Conservation (phyloP, 2,113 vertebrate genomes). For the Rhea pennata region DNA sequence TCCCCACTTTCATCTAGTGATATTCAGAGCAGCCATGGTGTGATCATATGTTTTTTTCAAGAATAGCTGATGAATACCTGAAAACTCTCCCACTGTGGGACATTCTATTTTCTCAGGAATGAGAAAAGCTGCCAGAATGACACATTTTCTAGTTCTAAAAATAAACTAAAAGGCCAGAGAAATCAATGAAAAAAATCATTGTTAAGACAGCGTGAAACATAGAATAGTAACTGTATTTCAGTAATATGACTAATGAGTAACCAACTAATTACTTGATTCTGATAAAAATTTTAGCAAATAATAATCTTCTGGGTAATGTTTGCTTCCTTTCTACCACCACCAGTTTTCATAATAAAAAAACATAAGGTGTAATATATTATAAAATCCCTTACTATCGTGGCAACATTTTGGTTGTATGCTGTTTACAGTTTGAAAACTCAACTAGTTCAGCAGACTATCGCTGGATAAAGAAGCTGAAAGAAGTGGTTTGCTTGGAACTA, state of each 20-base stretch:
- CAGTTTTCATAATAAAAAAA: background rate
- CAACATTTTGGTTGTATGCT: background rate
- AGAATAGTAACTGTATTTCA: slow-evolving; percentile 1
- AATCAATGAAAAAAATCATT: slow-evolving; percentile 62
- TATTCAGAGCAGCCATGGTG: slow-evolving; percentile 67
- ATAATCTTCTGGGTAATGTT: background rate
- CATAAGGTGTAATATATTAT: background rate
- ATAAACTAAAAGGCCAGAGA: slow-evolving; percentile 63
- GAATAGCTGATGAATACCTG: slow-evolving; percentile 76
- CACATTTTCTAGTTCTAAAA: slow-evolving; percentile 73
- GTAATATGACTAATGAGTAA: slow-evolving; percentile 30
- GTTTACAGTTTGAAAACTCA: background rate
- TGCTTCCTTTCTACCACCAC: background rate
- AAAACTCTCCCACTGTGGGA: slow-evolving; percentile 70
- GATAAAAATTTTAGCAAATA: slow-evolving; percentile 22
- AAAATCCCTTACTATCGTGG: background rate
- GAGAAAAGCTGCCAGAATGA: slow-evolving; percentile 50
- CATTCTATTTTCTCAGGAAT: slow-evolving; percentile 68
- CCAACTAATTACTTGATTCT: slow-evolving; percentile 29
- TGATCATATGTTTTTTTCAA: slow-evolving; percentile 80
- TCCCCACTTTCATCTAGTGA: slow-evolving; percentile 57
- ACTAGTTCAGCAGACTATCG: background rate
- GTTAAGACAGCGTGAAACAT: slow-evolving; percentile 15
- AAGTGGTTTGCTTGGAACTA: background rate
- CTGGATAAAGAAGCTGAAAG: background rate